These are phyloP conservation scores for Malacoraja senta DNA, from an alignment of 2,797 vertebrate species.

Conservation along the genomic window DNA sequence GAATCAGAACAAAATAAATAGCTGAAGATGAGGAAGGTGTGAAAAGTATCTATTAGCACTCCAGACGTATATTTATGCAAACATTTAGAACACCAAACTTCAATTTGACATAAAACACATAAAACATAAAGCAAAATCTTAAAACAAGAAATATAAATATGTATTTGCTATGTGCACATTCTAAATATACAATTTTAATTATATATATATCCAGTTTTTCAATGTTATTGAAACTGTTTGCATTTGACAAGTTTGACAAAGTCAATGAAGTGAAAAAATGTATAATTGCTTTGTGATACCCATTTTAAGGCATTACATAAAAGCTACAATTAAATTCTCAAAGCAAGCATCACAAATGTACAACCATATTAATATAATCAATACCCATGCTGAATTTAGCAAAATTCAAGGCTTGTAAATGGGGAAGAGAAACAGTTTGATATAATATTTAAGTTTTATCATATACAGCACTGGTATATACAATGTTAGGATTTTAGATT, in stretches of 20 bases:
- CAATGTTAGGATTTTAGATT: background rate
- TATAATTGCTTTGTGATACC: background rate
- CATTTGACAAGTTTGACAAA: background rate
- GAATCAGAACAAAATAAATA: background rate
- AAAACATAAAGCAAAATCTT: background rate
- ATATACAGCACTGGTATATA: background rate
- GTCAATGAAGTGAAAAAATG: background rate
- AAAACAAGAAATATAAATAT: background rate
- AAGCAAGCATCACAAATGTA: background rate
- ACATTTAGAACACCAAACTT: background rate
- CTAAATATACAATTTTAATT: background rate
- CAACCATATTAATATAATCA: background rate
- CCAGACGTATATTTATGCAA: background rate
- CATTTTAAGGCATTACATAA: slow-evolving; percentile 13
- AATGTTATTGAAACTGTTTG: background rate
- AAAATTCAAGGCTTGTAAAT: background rate
- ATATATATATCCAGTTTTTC: background rate
- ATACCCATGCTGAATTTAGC: background rate
- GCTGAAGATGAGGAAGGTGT: background rate
- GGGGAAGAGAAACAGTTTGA: background rate
- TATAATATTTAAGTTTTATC: background rate
- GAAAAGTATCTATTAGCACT: background rate
- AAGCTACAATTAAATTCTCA: background rate
- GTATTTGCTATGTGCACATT: background rate
- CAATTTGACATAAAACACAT: background rate